phyloP scores from a whole-genome alignment of 2,797 vertebrate genomes.

The Astyanax mexicanus region DNA sequence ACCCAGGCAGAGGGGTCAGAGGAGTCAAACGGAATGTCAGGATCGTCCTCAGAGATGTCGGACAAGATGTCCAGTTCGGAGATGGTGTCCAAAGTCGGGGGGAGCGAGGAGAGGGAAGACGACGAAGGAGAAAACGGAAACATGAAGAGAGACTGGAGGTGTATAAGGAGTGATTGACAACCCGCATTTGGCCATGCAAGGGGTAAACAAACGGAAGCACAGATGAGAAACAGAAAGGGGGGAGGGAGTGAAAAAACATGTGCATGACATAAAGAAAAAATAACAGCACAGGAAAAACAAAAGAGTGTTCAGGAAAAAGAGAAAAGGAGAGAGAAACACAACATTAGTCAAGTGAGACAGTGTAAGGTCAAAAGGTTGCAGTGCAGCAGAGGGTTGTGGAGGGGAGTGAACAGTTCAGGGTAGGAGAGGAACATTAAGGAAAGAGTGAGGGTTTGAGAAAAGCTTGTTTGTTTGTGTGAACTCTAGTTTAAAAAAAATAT shows the following conservation, averaged over 20 bases:
- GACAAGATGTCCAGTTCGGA: slow-evolving; percentile 89
- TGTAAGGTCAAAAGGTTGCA: neutral
- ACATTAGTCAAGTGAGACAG: slow-evolving; percentile 48
- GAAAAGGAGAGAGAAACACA: slow-evolving; percentile 47
- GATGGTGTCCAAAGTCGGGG: slow-evolving; percentile 81
- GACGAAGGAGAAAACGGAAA: slow-evolving; percentile 82
- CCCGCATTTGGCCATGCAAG: neutral
- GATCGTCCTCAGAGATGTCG: slow-evolving; percentile 91
- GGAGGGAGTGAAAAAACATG: neutral
- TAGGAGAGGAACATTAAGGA: slow-evolving; percentile 30
- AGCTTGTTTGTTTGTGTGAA: neutral
- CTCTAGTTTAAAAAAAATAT: neutral
- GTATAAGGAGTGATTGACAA: slow-evolving; percentile 57
- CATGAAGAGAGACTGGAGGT: slow-evolving; percentile 78
- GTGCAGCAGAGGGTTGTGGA: slow-evolving; percentile 37
- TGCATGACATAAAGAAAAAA: slow-evolving; percentile 42
- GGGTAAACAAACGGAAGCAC: slow-evolving; percentile 64
- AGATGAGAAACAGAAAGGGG: slow-evolving; percentile 10
- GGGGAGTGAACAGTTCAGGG: slow-evolving; percentile 9
- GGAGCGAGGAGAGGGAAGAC: slow-evolving; percentile 79
- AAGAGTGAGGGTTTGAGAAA: neutral
- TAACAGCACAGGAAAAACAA: slow-evolving; percentile 61
- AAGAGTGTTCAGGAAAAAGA: slow-evolving; percentile 66
- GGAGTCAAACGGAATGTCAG: slow-evolving; percentile 47
- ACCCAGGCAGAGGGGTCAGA: neutral